Conservation (phyloP, 2,888 invertebrate species). For the Sialis lutaria region DNA sequence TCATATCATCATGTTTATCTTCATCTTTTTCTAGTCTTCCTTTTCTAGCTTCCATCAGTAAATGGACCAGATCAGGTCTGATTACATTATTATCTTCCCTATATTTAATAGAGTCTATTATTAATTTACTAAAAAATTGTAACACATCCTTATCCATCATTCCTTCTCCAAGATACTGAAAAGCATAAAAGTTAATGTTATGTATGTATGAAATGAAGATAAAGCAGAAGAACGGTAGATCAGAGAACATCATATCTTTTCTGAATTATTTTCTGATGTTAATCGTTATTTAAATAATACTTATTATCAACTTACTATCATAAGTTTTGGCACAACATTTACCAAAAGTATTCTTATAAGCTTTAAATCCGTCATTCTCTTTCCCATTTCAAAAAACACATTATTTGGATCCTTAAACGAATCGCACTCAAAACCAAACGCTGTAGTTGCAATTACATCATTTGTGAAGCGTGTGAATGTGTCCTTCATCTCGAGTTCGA, state of each 20-base stretch:
- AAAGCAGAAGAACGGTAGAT: too few relatives aligned
- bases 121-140: constrained; percentile 11
- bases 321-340: constrained; percentile 3
- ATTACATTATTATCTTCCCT: constrained; percentile 14
- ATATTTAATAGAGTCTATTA: constrained; percentile 11
- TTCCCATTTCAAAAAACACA: constrained; percentile 7
- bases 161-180: constrained; percentile 9
- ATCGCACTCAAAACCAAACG: constrained; percentile 9
- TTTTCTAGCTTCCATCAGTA: constrained; percentile 34
- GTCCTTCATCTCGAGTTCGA: constrained; percentile 8
- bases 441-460: constrained; percentile 10
- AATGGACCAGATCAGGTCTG: constrained; percentile 29
- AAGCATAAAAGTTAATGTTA: neutral
- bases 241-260: neutral
- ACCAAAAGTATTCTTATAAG: neutral
- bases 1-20: too few relatives aligned
- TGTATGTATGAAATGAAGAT: neutral
- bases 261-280: too few relatives aligned
- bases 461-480: constrained; percentile 8
- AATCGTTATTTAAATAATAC: too few relatives aligned
- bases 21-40: too few relatives aligned
- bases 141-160: constrained; percentile 8
- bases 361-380: neutral
- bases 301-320: neutral
- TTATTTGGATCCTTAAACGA: constrained; percentile 9